Evolutionary conservation across 2,888 invertebrate genomes (phyloP), one percentile per base, ranked within the genome.

Genomic region (Drosophila anceps): DNA sequence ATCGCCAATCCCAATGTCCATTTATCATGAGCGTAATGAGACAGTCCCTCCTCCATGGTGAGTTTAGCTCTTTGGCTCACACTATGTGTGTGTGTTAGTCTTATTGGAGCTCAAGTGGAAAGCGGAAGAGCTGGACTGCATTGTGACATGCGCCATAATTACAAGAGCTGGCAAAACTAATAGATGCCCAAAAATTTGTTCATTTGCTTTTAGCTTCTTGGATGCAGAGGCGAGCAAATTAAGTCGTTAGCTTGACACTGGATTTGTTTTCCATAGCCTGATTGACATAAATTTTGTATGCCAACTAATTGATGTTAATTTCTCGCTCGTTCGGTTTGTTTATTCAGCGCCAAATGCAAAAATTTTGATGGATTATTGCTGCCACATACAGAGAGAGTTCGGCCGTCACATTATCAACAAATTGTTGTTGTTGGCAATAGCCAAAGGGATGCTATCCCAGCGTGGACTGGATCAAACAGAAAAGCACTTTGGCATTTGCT

Each of bases 241-340:
- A 77, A 83, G 81, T 70, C 71, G 59, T 77, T 77, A 67, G 79
- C 65, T 62, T 50, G 48, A 59, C 50, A 69, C 66, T 75, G 71
- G 73, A 78, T 78, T 81, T 73, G 66, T 65, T 62, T 77, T 48
- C 37, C 65, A 43, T 60, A 37, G 60, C 31, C 61, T 80, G 86
- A 82, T 86, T 86, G 87, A 88, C 87, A 83, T 81, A 54, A 78
- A 88, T 84, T 73, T 79, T 76, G 73, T 73, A 78, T 79, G 81
- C 35, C 73, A 70, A 79, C 89, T 84, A 84, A 84, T 84, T 84
- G 84, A 86, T 88, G 84, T 88, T 87, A 86, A 88, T 86, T 88
- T 81, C 44, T 65, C 27, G 66, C 54, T 29, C 29, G 35, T 33
- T 66, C 37, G 15, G 33, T 57, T 51, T 63, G 51, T 71, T 58